Conservation (phyloP, 2,113 vertebrate genomes). For the Phyllostomus discolor region DNA sequence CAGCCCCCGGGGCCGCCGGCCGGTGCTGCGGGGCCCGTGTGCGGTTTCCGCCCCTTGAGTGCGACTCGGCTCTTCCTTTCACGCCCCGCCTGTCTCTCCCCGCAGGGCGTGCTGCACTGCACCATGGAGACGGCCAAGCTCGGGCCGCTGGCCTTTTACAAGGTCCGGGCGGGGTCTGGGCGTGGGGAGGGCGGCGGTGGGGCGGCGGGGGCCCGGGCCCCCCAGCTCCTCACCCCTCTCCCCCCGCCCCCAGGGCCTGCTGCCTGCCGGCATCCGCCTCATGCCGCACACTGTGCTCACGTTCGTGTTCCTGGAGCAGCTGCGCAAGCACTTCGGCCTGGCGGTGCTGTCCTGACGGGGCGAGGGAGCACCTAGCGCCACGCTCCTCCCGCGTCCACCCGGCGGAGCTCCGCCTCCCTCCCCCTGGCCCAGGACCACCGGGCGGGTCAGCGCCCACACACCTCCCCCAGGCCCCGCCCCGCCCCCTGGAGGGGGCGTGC, state of each 20-base stretch:
- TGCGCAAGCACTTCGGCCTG: conserved; percentile 73
- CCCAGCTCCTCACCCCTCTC: background rate
- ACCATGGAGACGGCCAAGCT: conserved; percentile 90
- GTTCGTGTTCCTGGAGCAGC: conserved; percentile 77
- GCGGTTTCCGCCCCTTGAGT: fast-evolving
- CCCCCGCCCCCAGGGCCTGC: conserved; percentile 61
- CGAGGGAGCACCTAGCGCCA: fast-evolving
- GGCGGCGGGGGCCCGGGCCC: fast-evolving
- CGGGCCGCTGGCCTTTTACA: conserved; percentile 94
- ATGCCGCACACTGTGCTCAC: conserved; percentile 77
- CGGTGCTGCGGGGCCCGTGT: too few relatives aligned
- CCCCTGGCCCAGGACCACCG: fast-evolving
- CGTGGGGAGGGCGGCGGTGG: fast-evolving
- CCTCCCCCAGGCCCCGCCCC: background rate
- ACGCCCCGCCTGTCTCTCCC: fast-evolving
- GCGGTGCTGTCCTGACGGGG: conserved; percentile 47
- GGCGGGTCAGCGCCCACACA: too few relatives aligned
- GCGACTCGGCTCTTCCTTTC: too few relatives aligned
- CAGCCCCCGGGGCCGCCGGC: background rate
- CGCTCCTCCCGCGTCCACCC: background rate
- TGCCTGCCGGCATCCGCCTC: conserved; percentile 82
- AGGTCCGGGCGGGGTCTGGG: conserved; percentile 77
- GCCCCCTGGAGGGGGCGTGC: background rate
- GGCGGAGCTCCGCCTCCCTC: background rate
- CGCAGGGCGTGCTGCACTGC: conserved; percentile 91